Percentiles rank a stretch among this genome's conserved stretches.
phyloP scores from a whole-genome alignment of 2,888 invertebrate species.

The Rotaria macrura region DNA sequence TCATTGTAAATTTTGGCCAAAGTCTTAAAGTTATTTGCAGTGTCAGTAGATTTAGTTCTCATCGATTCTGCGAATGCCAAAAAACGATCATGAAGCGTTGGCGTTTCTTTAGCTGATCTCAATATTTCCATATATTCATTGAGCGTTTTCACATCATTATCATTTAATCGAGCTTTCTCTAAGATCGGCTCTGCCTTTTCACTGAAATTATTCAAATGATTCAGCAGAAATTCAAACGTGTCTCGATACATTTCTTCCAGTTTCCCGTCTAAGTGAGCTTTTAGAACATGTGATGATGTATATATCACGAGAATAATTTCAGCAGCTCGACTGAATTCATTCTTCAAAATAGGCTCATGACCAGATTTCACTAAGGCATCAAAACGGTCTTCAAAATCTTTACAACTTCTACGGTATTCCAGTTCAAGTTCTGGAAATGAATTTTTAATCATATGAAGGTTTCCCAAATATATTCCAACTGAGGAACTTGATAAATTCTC shows the following conservation, averaged over 20 bases:
- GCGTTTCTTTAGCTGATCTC: no score
- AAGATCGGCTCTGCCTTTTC: not conserved
- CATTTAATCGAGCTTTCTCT: not conserved
- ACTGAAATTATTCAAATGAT: not conserved
- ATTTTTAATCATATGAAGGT: not conserved
- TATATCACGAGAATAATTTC: not conserved
- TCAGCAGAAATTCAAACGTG: not conserved
- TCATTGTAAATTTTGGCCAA: not conserved
- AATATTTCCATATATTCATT: not conserved
- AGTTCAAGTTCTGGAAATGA: not conserved
- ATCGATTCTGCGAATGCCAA: no score
- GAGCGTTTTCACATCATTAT: not conserved
- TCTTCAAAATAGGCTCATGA: not conserved
- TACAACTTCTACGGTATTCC: not conserved
- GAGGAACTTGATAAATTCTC: not conserved
- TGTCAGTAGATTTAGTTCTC: not conserved
- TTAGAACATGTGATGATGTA: not conserved
- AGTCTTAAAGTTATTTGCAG: not conserved
- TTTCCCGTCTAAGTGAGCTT: not conserved
- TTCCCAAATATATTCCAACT: not conserved
- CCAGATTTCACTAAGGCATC: not conserved
- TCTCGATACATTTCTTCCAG: not conserved
- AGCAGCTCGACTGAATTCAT: not conserved
- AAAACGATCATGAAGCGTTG: no score
- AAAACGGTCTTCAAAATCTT: not conserved